Evolutionary conservation across 2,888 invertebrate genomes (phyloP).

Genomic region (Thecophora atra): DNA sequence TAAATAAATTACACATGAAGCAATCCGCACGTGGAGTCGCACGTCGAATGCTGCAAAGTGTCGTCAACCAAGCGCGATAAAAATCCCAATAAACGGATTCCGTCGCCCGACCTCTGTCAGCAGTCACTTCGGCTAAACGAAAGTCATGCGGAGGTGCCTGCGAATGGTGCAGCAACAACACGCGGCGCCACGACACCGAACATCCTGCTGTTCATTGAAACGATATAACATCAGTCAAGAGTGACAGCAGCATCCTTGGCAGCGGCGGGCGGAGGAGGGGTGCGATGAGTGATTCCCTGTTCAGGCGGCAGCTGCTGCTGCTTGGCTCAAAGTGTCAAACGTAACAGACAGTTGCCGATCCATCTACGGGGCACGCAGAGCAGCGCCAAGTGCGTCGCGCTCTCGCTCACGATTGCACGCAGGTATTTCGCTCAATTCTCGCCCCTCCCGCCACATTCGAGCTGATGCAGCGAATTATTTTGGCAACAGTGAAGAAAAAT

Average conservation of each 20-base stretch:
- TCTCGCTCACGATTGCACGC: conserved; percentile 37
- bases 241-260: conserved; percentile 41
- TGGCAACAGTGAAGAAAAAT: conserved; percentile 1
- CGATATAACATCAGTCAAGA: conserved; percentile 45
- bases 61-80: conserved; percentile 39
- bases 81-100: conserved; percentile 44
- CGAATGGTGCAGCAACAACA: conserved; percentile 27
- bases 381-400: conserved; percentile 12
- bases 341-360: conserved; percentile 42
- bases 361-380: conserved; percentile 33
- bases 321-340: conserved; percentile 40
- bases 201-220: conserved; percentile 44
- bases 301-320: background rate
- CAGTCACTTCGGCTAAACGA: conserved; percentile 45
- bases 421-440: background rate
- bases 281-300: conserved; percentile 6
- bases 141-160: conserved; percentile 44
- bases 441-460: background rate
- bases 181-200: background rate
- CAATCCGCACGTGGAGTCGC: background rate
- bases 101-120: conserved; percentile 37
- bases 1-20: conserved; percentile 37
- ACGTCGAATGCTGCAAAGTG: conserved; percentile 22
- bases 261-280: background rate
- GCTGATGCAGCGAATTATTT: conserved; percentile 16